A percentile compares a stretch with the other conserved stretches of the same genome.
Evolutionary conservation across 1,140 invertebrate species (phyloP).

Genomic region (Prorops nasuta): DNA sequence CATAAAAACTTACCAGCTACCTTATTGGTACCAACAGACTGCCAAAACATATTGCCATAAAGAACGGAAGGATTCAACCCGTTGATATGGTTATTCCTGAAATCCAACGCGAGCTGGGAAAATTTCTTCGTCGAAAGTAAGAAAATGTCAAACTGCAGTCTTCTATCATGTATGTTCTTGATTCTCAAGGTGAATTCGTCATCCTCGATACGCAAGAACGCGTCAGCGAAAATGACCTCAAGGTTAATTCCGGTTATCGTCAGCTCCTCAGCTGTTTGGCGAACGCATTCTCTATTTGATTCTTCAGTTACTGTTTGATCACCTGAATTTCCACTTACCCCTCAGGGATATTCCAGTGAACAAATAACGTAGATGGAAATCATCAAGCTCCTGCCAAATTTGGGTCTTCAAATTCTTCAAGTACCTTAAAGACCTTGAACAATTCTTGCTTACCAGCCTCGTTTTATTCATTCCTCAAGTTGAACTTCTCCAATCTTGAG

Average conservation of each 20-base stretch:
- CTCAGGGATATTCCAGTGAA: conserved; percentile 62
- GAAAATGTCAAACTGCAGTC: conserved; percentile 76
- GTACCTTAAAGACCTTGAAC: conserved; percentile 62
- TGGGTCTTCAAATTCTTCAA: conserved; percentile 63
- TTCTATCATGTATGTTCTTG: conserved; percentile 70
- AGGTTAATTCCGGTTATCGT: conserved; percentile 75
- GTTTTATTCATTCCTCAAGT: conserved; percentile 48
- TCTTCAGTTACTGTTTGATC: conserved; percentile 67
- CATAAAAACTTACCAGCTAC: conserved; percentile 70
- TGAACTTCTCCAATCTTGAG: conserved; percentile 51
- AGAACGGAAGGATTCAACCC: conserved; percentile 77
- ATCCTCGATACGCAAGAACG: conserved; percentile 64
- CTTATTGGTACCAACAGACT: conserved; percentile 77
- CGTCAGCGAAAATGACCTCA: conserved; percentile 67
- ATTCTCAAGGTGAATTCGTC: conserved; percentile 75
- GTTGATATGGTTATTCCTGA: conserved; percentile 78
- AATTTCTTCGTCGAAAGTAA: conserved; percentile 69
- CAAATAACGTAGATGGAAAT: conserved; percentile 64
- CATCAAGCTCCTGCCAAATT: conserved; percentile 65
- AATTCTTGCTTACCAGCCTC: conserved; percentile 63
- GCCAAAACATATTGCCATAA: conserved; percentile 83
- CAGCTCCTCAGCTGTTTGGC: conserved; percentile 74
- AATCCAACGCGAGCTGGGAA: conserved; percentile 77
- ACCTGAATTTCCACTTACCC: conserved; percentile 69
- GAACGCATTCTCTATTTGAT: conserved; percentile 71